Evolutionary conservation across 2,113 vertebrate species (phyloP).

Genomic region (Anhinga rufa): DNA sequence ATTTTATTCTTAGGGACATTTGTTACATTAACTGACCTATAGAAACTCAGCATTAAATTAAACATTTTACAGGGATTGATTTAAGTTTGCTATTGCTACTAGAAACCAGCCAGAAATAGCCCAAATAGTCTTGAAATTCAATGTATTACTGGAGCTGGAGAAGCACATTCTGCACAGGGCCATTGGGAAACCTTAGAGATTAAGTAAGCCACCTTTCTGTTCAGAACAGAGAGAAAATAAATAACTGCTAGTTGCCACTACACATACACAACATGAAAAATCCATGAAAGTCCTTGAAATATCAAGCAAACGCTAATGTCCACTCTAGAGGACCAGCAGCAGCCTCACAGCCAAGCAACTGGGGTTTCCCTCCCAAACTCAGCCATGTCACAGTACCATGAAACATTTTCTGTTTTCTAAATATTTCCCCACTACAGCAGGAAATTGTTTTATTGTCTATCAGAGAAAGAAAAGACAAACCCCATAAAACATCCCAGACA

Average conservation of each 20-base stretch:
- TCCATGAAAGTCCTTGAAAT: background rate
- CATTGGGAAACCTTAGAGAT: background rate
- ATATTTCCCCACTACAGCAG: background rate
- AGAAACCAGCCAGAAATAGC: background rate
- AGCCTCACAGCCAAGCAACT: background rate
- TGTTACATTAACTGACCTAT: background rate
- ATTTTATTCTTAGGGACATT: background rate
- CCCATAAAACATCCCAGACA: background rate
- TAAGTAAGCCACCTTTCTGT: background rate
- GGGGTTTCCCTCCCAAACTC: background rate
- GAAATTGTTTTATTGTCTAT: background rate
- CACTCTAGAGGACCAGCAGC: background rate
- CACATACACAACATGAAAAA: background rate
- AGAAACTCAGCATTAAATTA: background rate
- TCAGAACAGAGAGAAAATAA: background rate
- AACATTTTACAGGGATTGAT: background rate
- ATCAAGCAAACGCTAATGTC: background rate
- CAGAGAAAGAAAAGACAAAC: background rate
- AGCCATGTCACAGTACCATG: background rate
- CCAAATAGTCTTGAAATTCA: background rate
- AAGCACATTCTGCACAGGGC: background rate
- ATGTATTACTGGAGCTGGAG: background rate
- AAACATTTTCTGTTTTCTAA: background rate
- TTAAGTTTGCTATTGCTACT: background rate
- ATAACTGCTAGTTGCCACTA: background rate